Base-by-base conservation (phyloP, 2,797 vertebrate species). In the Phoxinus dragarum region DNA sequence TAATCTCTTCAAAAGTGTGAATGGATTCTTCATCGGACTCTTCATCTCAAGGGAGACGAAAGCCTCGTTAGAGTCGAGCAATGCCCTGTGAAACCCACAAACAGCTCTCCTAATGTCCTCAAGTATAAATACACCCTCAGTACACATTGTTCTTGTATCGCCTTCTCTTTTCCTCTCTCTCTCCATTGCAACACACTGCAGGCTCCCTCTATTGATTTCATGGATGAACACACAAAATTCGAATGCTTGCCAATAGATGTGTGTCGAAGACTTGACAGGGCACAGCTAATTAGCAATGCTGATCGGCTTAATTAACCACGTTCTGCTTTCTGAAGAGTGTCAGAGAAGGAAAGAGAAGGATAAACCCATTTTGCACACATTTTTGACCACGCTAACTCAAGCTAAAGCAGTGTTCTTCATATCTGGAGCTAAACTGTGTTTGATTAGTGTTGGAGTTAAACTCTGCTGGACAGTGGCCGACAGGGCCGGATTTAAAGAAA, bases 281-380 rank as follows among this genome's bases (percentile, higher is more conserved):
- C 90, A 91, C 71, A 88, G 90, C 89, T 92, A 94, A 94, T 95
- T 93, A 94, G 90, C 86, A 86, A 56, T 84, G 89, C 87, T 90
- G 90, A 92, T 83, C 83, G 85, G 88, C 86, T 93, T 93, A 94
- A 94, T 94, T 91, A 93, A 88, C 78, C 88, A 82, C 86, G 86
- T 84, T 80, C 77, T 90, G 86, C 86, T 90, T 91, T 91, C 89
- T 87, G 87, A 88, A 88, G 84, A 86, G 84, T 79, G 83, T 83
- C 40, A 66, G 34, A 47, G 27, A 74, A 10, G 5, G 76, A 71
- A 68, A 42, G 76, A 67, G 44, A 76, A 87, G 23, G 74, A 86
- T 79, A 69, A 77, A 90, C 71, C 78, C 86, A 76, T 38, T 82
- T 71, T 54, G 74, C 56, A 56, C 36, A 80, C 59, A 17, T 1